Base-by-base conservation (phyloP, 1,140 invertebrate species). In the Plodia interpunctella region DNA sequence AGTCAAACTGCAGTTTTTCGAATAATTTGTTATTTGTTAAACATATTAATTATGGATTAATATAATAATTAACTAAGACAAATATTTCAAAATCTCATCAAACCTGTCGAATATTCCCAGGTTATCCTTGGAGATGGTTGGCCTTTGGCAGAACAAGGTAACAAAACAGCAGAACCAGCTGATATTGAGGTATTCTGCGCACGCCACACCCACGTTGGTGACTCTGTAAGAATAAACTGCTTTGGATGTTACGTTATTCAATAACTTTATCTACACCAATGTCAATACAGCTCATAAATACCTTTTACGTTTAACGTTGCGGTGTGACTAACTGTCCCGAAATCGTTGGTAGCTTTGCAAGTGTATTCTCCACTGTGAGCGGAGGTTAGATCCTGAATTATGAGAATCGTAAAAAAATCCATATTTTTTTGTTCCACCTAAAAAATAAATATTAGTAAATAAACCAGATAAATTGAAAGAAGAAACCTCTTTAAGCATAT, bases 321-420 rank as follows among this genome's bases (percentile, higher is more conserved):
- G 70, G 92, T 94, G 78, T 94, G 92, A 54, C 91, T 92, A 68
- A 94, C 93, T 73, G 93, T 92, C 49, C 94, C 94, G 72, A 94
- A 95, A 60, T 93, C 90, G 82, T 95, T 95, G 62, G 92, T 91
- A 57, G 94, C 94, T 77, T 93, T 91, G 78, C 94, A 95, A 18
- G 94, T 92, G 83, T 95, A 95, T 85, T 95, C 94, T 70, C 95
- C 94, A 72, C 94, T 95, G 83, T 96, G 94, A 74, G 93, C 91
- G 68, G 94, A 94, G 75, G 94, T 94, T 65, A 96, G 91, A 80
- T 93, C 94, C 82, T 95, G 93, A 66, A 96, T 95, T 67, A 94
- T 94, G 69, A 96, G 91, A 75, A 95, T 92, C 80, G 83, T 77
- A 54, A 90, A 90, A 57, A 90, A 90, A 44, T 90, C 87, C 82